Percentiles rank a stretch among this genome's conserved stretches.
Evolutionary conservation across 53 echinoderm and acorn worm species (phyloP).

Genomic region (Apostichopus leukothele): DNA sequence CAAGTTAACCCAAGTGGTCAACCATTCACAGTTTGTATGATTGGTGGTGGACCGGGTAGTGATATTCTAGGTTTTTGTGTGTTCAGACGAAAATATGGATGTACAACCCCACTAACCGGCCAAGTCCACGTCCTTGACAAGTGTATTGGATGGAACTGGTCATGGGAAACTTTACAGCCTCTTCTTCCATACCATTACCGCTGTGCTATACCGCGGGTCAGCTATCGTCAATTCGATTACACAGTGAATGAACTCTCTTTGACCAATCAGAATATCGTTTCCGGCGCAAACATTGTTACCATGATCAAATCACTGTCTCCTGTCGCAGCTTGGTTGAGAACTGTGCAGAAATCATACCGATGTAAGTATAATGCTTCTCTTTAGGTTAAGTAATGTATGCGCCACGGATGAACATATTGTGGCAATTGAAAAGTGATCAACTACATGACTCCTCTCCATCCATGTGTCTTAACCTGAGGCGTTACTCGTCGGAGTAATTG

Average conservation of each 20-base stretch:
- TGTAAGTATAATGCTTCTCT: too few relatives aligned
- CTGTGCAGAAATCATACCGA: background rate
- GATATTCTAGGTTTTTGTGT: constrained; percentile 21
- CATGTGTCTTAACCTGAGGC: too few relatives aligned
- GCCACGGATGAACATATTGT: too few relatives aligned
- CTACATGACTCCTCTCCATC: too few relatives aligned
- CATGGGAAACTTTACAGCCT: background rate
- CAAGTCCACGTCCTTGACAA: constrained; percentile 15
- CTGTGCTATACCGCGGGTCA: too few relatives aligned
- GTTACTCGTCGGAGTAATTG: too few relatives aligned
- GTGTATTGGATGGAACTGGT: background rate
- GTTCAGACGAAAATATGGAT: background rate
- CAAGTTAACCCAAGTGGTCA: background rate
- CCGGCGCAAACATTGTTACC: background rate
- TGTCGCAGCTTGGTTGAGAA: constrained; percentile 25
- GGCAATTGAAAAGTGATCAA: too few relatives aligned
- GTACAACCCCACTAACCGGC: background rate
- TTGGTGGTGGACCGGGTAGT: constrained; percentile 48
- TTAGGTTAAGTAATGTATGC: too few relatives aligned
- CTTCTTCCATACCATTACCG: background rate
- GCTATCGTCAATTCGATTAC: constrained; percentile 14
- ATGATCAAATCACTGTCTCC: constrained; percentile 36
- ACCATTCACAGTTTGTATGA: background rate
- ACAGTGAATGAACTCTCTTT: background rate
- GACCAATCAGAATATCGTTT: background rate